Evolutionary conservation across 2,888 invertebrate species (phyloP).

Genomic region (Drosophila infuscata): DNA sequence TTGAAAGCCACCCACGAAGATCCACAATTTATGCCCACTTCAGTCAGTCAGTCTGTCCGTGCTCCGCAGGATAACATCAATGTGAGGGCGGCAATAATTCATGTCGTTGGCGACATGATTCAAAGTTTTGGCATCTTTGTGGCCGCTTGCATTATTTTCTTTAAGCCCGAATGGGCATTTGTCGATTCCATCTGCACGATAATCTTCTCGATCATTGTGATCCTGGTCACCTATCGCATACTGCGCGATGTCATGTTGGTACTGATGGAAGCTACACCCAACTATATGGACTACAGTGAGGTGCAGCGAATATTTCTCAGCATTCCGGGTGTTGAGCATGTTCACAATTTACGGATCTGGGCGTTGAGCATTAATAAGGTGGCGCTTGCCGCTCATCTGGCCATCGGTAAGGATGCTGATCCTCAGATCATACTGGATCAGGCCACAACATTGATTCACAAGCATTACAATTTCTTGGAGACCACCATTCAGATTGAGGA

Average conservation of each 20-base stretch:
- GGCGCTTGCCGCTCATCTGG: slow-evolving; percentile 70
- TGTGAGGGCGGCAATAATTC: slow-evolving; percentile 63
- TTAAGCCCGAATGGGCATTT: slow-evolving; percentile 60
- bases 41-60: slow-evolving; percentile 29
- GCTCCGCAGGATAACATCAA: slow-evolving; percentile 57
- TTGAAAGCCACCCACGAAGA: not conserved
- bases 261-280: slow-evolving; percentile 69
- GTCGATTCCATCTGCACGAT: slow-evolving; percentile 71
- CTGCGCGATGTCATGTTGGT: slow-evolving; percentile 68
- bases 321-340: slow-evolving; percentile 67
- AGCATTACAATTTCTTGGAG: slow-evolving; percentile 61
- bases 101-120: slow-evolving; percentile 70
- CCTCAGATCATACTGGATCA: slow-evolving; percentile 59
- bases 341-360: slow-evolving; percentile 72
- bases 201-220: slow-evolving; percentile 65
- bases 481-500: slow-evolving; percentile 73
- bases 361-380: slow-evolving; percentile 65
- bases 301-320: slow-evolving; percentile 59
- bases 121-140: slow-evolving; percentile 70
- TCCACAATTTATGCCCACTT: slow-evolving; percentile 21
- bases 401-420: slow-evolving; percentile 60
- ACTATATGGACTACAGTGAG: slow-evolving; percentile 66
- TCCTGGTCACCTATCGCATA: slow-evolving; percentile 57
- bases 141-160: slow-evolving; percentile 63
- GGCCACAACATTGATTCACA: slow-evolving; percentile 60